A percentile compares a stretch with the other conserved stretches of the same genome.
Conservation (phyloP, 2,113 vertebrate genomes). For the Chionis minor region DNA sequence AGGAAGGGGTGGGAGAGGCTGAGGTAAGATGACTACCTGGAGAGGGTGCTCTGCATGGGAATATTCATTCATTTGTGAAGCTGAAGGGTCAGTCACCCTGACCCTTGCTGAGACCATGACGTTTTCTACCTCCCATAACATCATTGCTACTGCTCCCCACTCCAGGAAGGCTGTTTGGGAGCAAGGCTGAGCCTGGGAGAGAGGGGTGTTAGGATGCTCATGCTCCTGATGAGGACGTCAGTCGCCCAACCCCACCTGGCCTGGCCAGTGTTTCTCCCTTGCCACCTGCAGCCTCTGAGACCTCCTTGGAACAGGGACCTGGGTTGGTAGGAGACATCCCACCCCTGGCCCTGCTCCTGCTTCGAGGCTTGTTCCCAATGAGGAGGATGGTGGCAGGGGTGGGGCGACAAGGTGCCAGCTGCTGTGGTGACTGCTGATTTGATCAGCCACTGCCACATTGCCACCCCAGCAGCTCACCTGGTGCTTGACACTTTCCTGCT, state of each 20-base stretch:
- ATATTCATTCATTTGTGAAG: background rate
- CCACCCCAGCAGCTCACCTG: background rate
- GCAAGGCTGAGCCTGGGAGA: background rate
- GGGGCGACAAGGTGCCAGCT: background rate
- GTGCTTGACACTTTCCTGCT: background rate
- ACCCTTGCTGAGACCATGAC: background rate
- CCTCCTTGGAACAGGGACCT: background rate
- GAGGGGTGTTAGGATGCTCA: background rate
- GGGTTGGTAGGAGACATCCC: background rate
- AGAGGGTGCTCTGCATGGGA: background rate
- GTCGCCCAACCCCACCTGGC: background rate
- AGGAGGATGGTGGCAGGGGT: background rate
- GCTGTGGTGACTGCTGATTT: background rate
- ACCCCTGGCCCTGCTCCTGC: accelerated
- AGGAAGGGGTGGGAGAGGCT: background rate
- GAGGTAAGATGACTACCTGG: background rate
- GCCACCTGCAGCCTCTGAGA: background rate
- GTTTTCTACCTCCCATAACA: background rate
- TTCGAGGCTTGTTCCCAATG: background rate
- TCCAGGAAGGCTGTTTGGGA: background rate
- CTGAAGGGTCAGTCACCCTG: background rate
- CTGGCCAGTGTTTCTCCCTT: background rate
- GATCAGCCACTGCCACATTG: background rate
- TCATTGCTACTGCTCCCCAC: background rate
- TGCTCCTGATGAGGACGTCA: background rate